Conservation (phyloP, 1,140 invertebrate genomes). For the Elysia chlorotica region DNA sequence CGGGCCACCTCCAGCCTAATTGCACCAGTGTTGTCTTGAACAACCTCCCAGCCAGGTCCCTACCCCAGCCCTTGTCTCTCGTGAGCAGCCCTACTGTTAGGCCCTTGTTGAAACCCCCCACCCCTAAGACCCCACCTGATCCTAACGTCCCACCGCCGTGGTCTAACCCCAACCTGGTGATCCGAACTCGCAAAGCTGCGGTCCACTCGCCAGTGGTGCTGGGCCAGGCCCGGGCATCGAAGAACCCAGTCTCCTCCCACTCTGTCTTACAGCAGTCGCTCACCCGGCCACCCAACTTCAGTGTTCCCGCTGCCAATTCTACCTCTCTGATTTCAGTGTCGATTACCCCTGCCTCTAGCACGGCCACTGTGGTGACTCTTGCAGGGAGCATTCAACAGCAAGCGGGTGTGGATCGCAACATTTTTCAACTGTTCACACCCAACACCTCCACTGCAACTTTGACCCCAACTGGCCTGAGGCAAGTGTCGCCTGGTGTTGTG, state of each 20-base stretch:
- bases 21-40: conserved; percentile 5
- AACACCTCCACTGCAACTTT: conserved; percentile 18
- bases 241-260: neutral
- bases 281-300: neutral
- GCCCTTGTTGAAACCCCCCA: conserved; percentile 8
- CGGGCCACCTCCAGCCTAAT: conserved; percentile 2
- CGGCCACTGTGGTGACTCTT: too few relatives aligned
- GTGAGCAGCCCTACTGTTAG: conserved; percentile 23
- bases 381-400: conserved; percentile 20
- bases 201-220: conserved; percentile 36
- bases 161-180: conserved; percentile 66
- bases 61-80: too few relatives aligned
- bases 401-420: conserved; percentile 20
- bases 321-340: neutral
- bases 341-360: conserved; percentile 20
- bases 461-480: conserved; percentile 12
- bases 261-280: conserved; percentile 12
- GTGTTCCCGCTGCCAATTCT: neutral
- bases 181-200: conserved; percentile 64
- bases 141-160: conserved; percentile 54
- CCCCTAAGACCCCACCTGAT: conserved; percentile 18
- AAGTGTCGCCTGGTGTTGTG: conserved; percentile 1
- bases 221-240: conserved; percentile 4
- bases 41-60: too few relatives aligned
- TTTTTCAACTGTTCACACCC: conserved; percentile 19